These are phyloP conservation scores for Dioctria rufipes DNA, from an alignment of 2,888 invertebrate species.

Conservation along the genomic window DNA sequence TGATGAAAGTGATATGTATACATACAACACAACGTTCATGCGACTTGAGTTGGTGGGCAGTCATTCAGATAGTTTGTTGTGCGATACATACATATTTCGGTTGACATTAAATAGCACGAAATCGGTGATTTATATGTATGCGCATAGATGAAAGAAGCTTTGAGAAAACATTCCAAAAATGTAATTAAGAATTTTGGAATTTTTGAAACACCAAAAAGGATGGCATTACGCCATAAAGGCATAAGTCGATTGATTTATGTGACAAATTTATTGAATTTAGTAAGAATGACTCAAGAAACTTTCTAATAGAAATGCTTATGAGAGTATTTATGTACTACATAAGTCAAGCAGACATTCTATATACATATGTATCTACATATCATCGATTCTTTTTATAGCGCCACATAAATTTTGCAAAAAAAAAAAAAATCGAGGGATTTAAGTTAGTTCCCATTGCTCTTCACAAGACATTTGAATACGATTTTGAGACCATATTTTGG, in stretches of 20 bases:
- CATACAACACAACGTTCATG: background rate
- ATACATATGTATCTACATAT: background rate
- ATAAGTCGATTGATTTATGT: no score
- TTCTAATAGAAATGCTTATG: no score
- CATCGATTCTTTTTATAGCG: conserved; percentile 7
- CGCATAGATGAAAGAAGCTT: background rate
- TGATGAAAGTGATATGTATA: conserved; percentile 43
- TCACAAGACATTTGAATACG: background rate
- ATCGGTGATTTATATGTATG: background rate
- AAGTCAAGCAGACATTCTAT: no score
- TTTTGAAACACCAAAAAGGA: no score
- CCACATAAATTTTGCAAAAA: conserved; percentile 1
- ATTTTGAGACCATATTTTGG: conserved; percentile 6
- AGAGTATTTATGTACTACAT: no score
- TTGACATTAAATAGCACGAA: conserved; percentile 11
- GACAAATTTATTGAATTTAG: no score
- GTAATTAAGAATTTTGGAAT: no score
- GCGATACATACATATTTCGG: background rate
- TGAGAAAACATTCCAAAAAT: background rate
- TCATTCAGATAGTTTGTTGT: background rate
- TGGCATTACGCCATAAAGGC: no score
- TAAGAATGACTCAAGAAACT: no score
- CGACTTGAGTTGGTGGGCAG: conserved; percentile 1
- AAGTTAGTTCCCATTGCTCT: background rate
- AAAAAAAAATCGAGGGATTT: background rate